Conservation (phyloP, 2,888 invertebrate species). For the Trachelus troglodyta region DNA sequence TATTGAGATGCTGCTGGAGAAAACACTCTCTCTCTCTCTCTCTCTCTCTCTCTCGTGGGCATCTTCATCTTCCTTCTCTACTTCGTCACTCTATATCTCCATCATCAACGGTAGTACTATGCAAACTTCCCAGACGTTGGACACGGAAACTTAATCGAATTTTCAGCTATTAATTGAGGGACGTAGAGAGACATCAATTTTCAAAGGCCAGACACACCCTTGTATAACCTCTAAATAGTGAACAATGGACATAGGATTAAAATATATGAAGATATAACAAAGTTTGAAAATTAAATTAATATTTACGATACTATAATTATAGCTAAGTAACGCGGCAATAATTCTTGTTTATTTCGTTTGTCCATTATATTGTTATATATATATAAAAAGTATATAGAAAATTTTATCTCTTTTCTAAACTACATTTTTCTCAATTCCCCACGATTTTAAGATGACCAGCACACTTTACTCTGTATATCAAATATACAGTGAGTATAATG, state of each 20-base stretch:
- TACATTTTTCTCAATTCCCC: too few relatives aligned
- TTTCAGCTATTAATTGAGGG: background rate
- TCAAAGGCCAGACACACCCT: background rate
- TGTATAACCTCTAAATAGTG: background rate
- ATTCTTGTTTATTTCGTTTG: too few relatives aligned
- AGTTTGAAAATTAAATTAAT: background rate
- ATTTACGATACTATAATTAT: too few relatives aligned
- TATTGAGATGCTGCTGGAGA: background rate
- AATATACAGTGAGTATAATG: too few relatives aligned
- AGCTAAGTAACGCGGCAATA: too few relatives aligned
- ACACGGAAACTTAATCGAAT: background rate
- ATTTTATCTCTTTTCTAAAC: too few relatives aligned
- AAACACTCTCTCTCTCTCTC: background rate
- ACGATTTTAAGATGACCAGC: too few relatives aligned
- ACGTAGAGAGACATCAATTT: background rate
- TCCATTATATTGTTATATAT: too few relatives aligned
- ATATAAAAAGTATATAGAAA: too few relatives aligned
- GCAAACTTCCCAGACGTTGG: background rate
- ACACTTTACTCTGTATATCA: too few relatives aligned
- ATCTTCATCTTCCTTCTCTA: background rate
- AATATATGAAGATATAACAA: background rate
- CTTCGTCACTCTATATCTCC: background rate
- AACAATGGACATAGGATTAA: background rate
- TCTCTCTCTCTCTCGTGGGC: too few relatives aligned
- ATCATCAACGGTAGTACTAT: background rate